Base-by-base conservation (phyloP, 2,888 invertebrate species). In the Drosophila trichaetosa region DNA sequence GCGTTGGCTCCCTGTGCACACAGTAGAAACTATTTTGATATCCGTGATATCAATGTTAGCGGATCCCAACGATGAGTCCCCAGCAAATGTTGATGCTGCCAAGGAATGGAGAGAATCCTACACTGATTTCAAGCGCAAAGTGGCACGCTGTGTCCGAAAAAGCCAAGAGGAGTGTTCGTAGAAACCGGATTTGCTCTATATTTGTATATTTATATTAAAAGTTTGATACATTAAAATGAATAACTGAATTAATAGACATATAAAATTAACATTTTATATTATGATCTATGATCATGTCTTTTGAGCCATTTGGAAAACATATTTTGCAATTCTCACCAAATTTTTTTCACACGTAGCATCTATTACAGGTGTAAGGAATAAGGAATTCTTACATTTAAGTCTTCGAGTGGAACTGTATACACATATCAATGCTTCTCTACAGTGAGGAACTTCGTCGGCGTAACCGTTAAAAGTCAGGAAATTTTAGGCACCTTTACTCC, bases 1-100 rank as follows among this genome's bases (percentile, higher is more conserved):
- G 94, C 95, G 99, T 93, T 99, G 99, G 99, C 94, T 99, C 93
- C 99, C 99, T 27, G 98, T 99, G 76, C 99, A 99, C 94, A 99
- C 99, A 82, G 99, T 99, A 89, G 99, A 99, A 95, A 99, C 99
- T 85, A 99, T 99, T 93, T 95, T 99, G 93, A 98, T 99, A 94
- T 99, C 99, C 93, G 99, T 99, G 92, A 99, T 99, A 94, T 99
- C 99, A 92, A 99, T 99, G 99, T 95, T 99, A 93, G 98, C 99
- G 83, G 99, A 99, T 95, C 99, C 99, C 75, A 99, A 99, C 93
- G 99, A 99, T 93, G 99, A 99, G 94, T 99, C 99, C 93, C 99
- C 99, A 80, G 99, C 99, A 91, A 99, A 99, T 94, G 99, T 99
- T 91, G 99, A 99, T 95, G 99, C 99, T 92, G 99, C 99, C 92